A percentile compares a stretch with the other conserved stretches of the same genome.
phyloP scores from a whole-genome alignment of 2,888 invertebrate genomes.

The Eupithecia centaureata region DNA sequence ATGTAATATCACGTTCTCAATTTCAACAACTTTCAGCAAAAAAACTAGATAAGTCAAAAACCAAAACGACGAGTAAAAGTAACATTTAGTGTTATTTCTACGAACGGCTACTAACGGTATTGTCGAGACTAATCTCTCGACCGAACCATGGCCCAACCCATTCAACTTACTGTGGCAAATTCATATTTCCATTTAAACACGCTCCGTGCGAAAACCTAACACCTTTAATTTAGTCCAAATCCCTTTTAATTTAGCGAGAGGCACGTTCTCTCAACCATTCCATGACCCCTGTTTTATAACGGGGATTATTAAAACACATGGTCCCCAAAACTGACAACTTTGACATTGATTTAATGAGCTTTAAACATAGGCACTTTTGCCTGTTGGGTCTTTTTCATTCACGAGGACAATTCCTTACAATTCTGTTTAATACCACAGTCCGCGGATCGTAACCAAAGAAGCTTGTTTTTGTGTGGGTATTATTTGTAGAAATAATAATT shows the following conservation, averaged over 20 bases:
- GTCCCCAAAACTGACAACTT: constrained; percentile 55
- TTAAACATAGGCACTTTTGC: constrained; percentile 33
- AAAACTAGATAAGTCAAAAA: background rate
- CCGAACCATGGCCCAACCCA: background rate
- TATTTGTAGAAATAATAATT: no score
- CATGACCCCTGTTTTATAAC: constrained; percentile 60
- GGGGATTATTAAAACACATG: constrained; percentile 65
- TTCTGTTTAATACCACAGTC: background rate
- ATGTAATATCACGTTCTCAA: background rate
- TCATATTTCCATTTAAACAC: constrained; percentile 43
- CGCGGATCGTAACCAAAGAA: background rate
- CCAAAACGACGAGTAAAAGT: background rate
- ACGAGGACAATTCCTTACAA: background rate
- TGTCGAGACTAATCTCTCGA: background rate
- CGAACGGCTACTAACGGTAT: background rate
- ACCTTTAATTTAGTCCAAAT: constrained; percentile 72
- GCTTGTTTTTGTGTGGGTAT: background rate
- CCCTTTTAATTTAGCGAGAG: constrained; percentile 68
- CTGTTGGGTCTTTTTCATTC: background rate
- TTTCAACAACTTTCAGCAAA: background rate
- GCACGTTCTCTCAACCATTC: constrained; percentile 62
- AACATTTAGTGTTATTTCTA: background rate
- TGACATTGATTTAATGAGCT: constrained; percentile 54
- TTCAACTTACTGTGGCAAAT: constrained; percentile 37
- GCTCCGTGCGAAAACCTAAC: constrained; percentile 58